A percentile compares a stretch with the other conserved stretches of the same genome.
phyloP scores from a whole-genome alignment of 2,888 invertebrate species.

The Campopleginae sp. region DNA sequence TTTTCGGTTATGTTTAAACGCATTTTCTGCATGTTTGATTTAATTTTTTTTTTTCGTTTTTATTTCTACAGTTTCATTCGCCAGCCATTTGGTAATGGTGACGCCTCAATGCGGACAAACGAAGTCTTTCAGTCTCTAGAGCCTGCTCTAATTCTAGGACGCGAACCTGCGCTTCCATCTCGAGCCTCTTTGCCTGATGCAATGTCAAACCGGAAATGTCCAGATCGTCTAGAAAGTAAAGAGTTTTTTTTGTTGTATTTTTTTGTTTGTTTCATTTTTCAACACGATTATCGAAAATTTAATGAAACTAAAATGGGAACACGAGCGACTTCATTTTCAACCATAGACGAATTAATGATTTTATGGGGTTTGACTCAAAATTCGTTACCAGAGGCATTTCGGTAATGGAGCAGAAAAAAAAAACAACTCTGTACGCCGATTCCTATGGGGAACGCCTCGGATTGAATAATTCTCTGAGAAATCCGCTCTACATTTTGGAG shows the following conservation, averaged over 20 bases:
- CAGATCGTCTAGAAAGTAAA: constrained; percentile 89
- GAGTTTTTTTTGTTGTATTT: neutral
- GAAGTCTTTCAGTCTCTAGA: constrained; percentile 94
- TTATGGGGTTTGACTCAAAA: neutral
- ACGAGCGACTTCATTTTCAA: neutral
- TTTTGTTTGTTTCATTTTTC: no score
- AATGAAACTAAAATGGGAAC: constrained; percentile 47
- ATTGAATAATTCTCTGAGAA: neutral
- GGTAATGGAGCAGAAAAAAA: neutral
- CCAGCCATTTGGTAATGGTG: constrained; percentile 96
- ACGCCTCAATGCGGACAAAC: constrained; percentile 93
- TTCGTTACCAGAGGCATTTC: neutral
- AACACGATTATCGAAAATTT: constrained; percentile 3
- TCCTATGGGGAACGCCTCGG: neutral
- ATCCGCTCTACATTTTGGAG: neutral
- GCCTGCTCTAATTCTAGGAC: constrained; percentile 96
- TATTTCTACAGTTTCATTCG: constrained; percentile 76
- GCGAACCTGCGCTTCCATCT: constrained; percentile 99
- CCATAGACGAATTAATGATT: neutral
- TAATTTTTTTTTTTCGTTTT: neutral
- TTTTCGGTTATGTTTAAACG: constrained; percentile 6
- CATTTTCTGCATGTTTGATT: neutral
- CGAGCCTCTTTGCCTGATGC: constrained; percentile 97
- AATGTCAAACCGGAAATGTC: constrained; percentile 95
- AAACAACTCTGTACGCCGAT: neutral